Base-by-base conservation (phyloP, 1,140 invertebrate species). In the Drosophila setifemur region DNA sequence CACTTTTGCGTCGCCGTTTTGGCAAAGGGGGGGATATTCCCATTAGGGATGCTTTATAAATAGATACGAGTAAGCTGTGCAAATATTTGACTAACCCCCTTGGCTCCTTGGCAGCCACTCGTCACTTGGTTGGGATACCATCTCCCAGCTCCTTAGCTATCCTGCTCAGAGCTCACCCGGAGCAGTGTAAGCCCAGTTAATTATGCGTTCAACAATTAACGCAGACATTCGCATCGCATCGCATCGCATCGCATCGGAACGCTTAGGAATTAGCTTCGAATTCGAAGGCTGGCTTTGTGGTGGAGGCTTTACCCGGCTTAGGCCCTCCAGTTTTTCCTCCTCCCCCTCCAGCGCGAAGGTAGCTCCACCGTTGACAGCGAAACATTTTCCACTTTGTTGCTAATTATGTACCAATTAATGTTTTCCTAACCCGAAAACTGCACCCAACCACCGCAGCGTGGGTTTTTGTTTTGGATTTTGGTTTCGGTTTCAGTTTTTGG, bases 321-420 rank as follows among this genome's bases (percentile, higher is more conserved):
- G 48, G 18, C 12, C 37, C 49, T 28, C 16, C 5, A 16, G 29
- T 4, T n/a, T 4, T 9, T 31, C 3, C n/a, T 14, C 33, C 3
- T 35, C 5, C 11, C 33, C n/a, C 12, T 12, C 33, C 29, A 8
- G 2, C 2, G 29, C 4, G 2, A 11, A 7, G 3, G 19, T 12
- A 16, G 43, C 19, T 1, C n/a, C n/a, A n/a, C n/a, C 33, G 40
- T 35, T 44, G 39, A 44, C 52, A 44, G 37, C 19, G 16, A 14
- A 39, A 23, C 25, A 11, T 28, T 54, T 71, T 45, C 63, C 53
- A 64, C 35, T 70, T 73, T 64, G 52, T 55, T 29, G 53, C 53
- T 79, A 73, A 79, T 79, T 78, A 79, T 58, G 70, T 60, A 37
- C 64, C 70, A 73, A 79, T 79, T 79, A 70, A 49, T 23, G 40